Evolutionary conservation across 2,888 invertebrate species (phyloP), one percentile per base, ranked within the genome.

Genomic region (Erannis defoliaria): DNA sequence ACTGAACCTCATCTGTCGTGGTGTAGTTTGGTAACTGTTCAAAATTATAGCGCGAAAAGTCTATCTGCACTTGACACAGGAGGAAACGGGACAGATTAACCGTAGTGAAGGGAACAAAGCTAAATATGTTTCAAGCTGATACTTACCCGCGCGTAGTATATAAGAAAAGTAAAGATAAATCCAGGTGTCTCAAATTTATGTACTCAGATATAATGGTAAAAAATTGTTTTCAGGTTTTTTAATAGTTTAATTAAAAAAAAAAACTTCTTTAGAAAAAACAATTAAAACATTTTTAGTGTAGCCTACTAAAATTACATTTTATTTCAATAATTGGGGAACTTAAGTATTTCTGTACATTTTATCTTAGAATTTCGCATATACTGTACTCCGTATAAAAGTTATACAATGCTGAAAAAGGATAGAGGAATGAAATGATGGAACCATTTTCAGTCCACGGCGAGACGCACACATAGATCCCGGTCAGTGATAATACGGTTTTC

Each of bases 81-180:
- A 91, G 92, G 89, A 90, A 93, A 88, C 90, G 91, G 87, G 93
- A 92, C 90, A 92, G 92, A 93, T 91, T 91, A 92, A 92, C 91
- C 89, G 91, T 90, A 90, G 90, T 88, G 90, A 91, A 90, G 87
- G 89, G 90, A 93, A 91, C 91, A 93, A 92, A 92, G 92, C 90
- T 91, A 92, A 92, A 92, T 92, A 93, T 93, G 90, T 90, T 92
- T 91, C 89, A 85, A 86, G 86, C 89, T 90, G 89, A 90, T 91
- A 90, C 89, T 90, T 86, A 85, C 87, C 81, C 82, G 78, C 70
- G 78, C 75, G 77, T 71, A 87, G 87, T 68, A 63, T 45, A 71
- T 54, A 16, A 18, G 23, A 58, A 67, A 62, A 60, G 51, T 37
- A 23, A 38, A 59, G 65, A 70, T 26, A 37, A 38, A 49, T 46